Evolutionary conservation across 2,888 invertebrate species (phyloP), one percentile per base, ranked within the genome.

Genomic region (Drosophila robusta): DNA sequence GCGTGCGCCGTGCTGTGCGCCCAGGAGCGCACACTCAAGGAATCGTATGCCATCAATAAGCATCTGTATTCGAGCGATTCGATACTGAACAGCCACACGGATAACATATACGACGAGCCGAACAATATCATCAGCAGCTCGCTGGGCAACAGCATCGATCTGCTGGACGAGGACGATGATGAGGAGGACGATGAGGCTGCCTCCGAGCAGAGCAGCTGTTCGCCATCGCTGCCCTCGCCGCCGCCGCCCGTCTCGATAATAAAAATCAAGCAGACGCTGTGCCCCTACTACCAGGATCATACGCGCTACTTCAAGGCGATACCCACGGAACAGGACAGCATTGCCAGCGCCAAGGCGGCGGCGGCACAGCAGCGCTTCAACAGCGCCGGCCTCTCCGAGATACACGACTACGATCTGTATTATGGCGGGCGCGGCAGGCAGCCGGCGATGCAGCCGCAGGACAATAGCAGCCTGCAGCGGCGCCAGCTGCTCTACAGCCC

Each of bases 21-120:
- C 12, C 69, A 62, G 49, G 75, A 75, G 54, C 75, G 78, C 1
- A 74, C 78, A 18, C 78, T 90, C 3, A 91, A 89, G 69, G 92
- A 91, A 34, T 87, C 91, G 61, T 91, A 91, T 75, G 89, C 90
- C 46, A 80, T 87, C 39, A 91, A 90, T 51, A 90, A 90, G 75
- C 90, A 92, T 75, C 80, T 92, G 41, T 92, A 92, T 62, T 90
- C 92, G 12, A 92, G 92, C 70, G 92, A 92, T 75, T 92, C 92
- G 7, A 89, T 92, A 67, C 79, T 92, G 46, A 92, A 91, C 70
- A 87, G 87, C 61, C 89, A 90, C 44, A 90, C 87, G 62, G 91
- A 92, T 70, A 92, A 92, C 64, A 92, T 92, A 26, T 92, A 92
- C 62, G 92, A 92, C 71, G 92, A 92, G 65, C 92, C 92, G 22